A percentile compares a stretch with the other conserved stretches of the same genome.
Conservation (phyloP, 2,113 vertebrate genomes). For the Chlorodrepanis virens region DNA sequence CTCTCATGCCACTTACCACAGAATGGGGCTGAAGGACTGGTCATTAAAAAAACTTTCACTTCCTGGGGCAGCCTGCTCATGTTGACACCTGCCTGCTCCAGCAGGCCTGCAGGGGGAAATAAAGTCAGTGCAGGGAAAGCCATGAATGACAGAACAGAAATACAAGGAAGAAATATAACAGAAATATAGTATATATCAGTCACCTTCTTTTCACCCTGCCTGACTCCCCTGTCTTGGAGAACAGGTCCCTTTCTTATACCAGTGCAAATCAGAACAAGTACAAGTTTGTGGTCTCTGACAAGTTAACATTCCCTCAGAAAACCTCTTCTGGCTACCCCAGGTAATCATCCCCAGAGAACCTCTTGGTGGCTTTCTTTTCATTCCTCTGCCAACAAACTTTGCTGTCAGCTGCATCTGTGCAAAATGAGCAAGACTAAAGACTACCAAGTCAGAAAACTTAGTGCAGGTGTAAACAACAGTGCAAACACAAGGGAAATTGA, state of each 20-base stretch:
- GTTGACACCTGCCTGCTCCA: slow-evolving; percentile 76
- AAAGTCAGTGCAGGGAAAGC: background rate
- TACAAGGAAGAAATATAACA: background rate
- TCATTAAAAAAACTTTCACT: slow-evolving; percentile 83
- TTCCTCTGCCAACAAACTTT: background rate
- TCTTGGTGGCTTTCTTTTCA: background rate
- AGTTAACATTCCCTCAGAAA: background rate
- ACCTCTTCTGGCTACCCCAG: background rate
- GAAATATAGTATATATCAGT: background rate
- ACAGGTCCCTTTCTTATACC: background rate
- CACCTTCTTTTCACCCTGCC: background rate
- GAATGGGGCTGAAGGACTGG: slow-evolving; percentile 78
- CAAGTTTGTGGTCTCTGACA: background rate
- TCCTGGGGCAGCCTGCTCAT: slow-evolving; percentile 76
- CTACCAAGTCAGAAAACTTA: background rate
- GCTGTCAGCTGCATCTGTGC: background rate
- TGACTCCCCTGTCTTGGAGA: background rate
- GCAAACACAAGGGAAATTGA: background rate
- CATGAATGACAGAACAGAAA: background rate
- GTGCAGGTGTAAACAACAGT: background rate
- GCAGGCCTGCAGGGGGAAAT: slow-evolving; percentile 73
- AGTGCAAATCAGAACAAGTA: background rate
- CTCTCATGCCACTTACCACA: slow-evolving; percentile 80
- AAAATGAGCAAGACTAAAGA: background rate
- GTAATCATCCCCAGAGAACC: background rate